A percentile compares a stretch with the other conserved stretches of the same genome.
Evolutionary conservation across 2,797 vertebrate species (phyloP).

Genomic region (Chromobotia macracanthus): DNA sequence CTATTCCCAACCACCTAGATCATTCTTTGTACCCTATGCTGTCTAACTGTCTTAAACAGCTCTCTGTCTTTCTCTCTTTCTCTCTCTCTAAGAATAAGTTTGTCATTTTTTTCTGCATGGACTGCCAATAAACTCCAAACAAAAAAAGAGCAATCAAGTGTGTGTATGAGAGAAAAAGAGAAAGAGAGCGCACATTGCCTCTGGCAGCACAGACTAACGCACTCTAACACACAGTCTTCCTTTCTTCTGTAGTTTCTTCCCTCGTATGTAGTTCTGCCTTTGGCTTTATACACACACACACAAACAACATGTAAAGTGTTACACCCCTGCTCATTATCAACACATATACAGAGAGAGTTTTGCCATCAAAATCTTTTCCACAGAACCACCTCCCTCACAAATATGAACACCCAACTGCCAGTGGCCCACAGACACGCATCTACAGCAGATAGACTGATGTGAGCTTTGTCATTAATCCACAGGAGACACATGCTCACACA

Average conservation of each 20-base stretch:
- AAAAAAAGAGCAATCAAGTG: conserved; percentile 54
- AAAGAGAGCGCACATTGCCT: conserved; percentile 1
- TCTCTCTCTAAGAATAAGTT: conserved; percentile 43
- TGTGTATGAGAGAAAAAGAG: conserved; percentile 25
- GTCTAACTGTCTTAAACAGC: not conserved
- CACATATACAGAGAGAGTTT: not conserved
- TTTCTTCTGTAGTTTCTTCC: too few relatives aligned
- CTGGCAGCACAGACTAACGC: conserved; percentile 18
- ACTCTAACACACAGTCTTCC: conserved; percentile 6
- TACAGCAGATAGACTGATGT: not conserved
- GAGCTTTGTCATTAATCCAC: conserved; percentile 4
- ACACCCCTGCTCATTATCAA: conserved; percentile 1
- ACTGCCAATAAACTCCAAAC: conserved; percentile 52
- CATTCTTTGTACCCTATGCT: conserved; percentile 13
- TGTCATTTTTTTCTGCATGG: conserved; percentile 62
- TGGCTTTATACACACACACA: not conserved
- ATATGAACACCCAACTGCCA: not conserved
- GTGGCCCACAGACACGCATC: not conserved
- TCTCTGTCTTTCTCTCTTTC: not conserved
- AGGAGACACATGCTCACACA: not conserved
- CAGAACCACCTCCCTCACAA: not conserved
- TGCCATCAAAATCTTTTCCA: not conserved
- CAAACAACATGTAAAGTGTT: conserved; percentile 18
- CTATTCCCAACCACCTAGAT: not conserved
- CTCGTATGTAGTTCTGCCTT: not conserved